Evolutionary conservation across 2,888 invertebrate species (phyloP), one percentile per base, ranked within the genome.

Genomic region (Himalopsyche tibetana): DNA sequence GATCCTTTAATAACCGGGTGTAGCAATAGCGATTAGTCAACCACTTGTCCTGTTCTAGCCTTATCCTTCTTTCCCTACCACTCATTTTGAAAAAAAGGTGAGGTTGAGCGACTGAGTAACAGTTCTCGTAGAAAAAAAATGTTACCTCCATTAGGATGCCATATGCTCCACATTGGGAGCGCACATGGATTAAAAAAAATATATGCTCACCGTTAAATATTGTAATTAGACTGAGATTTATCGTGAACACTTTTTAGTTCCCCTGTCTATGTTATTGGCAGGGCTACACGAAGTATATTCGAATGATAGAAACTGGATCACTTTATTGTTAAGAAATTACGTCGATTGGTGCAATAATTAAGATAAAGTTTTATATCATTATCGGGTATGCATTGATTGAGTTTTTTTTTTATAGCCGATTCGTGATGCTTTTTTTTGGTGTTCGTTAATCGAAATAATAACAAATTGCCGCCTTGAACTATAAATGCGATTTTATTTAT

Each of bases 261-360:
- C 51, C 51, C 51, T 15, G 51, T 51, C 2, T 15, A 51, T 15
- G 4, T 15, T 3, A 51, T 51, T 51, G 51, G 5, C 51, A 51
- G 51, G 28, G 51, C 15, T 15, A 51, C 51, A 63, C 28, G 63
- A 28, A 63, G 28, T 11, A 63, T 63, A 28, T n/a, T 19, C 28
- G 6, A 63, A 19, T 19, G 19, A 63, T 19, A 63, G 63, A 63
- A 63, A 63, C 63, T 63, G 28, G 63, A 63, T 63, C 63, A 63
- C 63, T 63, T 63, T 19, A 63, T 63, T 63, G 63, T 63, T 63
- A 63, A 63, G 63, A 63, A 63, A 63, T 63, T 63, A 63, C 19
- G 28, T 63, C 63, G 63, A 63, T 63, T 63, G 63, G 63, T 63
- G 63, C 63, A 63, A 63, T 63, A 63, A 63, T 63, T 63, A 63